Evolutionary conservation across 2,888 invertebrate genomes (phyloP).

Genomic region (Lithophane leautieri): DNA sequence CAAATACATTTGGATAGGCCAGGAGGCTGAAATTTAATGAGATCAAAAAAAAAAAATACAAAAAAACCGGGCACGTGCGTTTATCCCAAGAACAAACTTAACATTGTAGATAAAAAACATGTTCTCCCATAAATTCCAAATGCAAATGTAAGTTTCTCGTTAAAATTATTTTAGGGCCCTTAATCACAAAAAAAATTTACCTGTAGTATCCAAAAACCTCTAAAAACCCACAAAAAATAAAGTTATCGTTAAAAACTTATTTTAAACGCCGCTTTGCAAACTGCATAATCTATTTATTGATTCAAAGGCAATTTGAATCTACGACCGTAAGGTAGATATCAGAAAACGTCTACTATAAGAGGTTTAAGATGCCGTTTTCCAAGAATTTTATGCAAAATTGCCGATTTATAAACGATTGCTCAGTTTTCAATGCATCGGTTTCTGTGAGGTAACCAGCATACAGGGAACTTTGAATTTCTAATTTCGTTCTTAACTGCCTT

Average conservation of each 20-base stretch:
- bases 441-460: conserved; percentile 56
- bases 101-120: too few relatives aligned
- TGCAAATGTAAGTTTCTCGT: too few relatives aligned
- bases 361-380: conserved; percentile 72
- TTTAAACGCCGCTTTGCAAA: conserved; percentile 43
- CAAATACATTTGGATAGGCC: too few relatives aligned
- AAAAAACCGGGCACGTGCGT: too few relatives aligned
- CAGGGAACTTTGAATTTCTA: conserved; percentile 52
- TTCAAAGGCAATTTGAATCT: conserved; percentile 66
- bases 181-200: background rate
- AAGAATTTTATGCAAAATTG: conserved; percentile 76
- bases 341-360: conserved; percentile 71
- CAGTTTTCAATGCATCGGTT: conserved; percentile 64
- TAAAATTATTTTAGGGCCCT: background rate
- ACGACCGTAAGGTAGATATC: conserved; percentile 67
- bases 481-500: conserved; percentile 44
- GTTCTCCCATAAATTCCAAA: too few relatives aligned
- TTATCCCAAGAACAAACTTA: too few relatives aligned
- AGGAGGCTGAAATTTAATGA: background rate
- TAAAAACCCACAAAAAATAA: background rate
- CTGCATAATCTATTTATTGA: conserved; percentile 55
- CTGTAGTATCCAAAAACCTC: background rate
- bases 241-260: conserved; percentile 41
- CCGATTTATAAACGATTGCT: conserved; percentile 75
- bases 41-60: background rate